Conservation (phyloP, 2,113 vertebrate species). For the Cyanistes caeruleus region DNA sequence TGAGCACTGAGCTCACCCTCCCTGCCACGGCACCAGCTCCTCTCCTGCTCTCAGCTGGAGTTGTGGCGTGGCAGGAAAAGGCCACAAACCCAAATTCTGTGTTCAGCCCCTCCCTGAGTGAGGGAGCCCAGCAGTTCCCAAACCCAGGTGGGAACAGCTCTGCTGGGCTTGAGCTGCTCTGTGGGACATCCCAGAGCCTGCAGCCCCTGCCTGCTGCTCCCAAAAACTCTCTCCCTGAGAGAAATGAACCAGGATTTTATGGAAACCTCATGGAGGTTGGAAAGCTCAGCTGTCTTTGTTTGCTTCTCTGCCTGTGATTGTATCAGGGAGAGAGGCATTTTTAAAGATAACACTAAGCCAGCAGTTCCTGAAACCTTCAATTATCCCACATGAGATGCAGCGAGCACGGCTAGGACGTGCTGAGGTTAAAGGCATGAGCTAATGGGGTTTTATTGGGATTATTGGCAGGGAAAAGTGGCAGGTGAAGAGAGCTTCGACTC, state of each 20-base stretch:
- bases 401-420: background rate
- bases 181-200: background rate
- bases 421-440: constrained; percentile 40
- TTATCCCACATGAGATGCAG: background rate
- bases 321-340: background rate
- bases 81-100: background rate
- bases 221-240: background rate
- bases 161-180: background rate
- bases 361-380: constrained; percentile 11
- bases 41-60: background rate
- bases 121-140: background rate
- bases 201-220: background rate
- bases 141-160: background rate
- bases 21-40: background rate
- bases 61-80: background rate
- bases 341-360: constrained; percentile 21
- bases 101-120: background rate
- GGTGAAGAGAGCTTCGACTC: constrained; percentile 17
- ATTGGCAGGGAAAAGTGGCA: constrained; percentile 22
- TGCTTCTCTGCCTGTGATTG: background rate
- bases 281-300: background rate
- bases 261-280: background rate
- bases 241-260: background rate
- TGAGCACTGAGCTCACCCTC: background rate
- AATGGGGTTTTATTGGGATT: constrained; percentile 23